Base-by-base conservation (phyloP, 2,888 invertebrate species). In the Sinohyriopsis cumingii region DNA sequence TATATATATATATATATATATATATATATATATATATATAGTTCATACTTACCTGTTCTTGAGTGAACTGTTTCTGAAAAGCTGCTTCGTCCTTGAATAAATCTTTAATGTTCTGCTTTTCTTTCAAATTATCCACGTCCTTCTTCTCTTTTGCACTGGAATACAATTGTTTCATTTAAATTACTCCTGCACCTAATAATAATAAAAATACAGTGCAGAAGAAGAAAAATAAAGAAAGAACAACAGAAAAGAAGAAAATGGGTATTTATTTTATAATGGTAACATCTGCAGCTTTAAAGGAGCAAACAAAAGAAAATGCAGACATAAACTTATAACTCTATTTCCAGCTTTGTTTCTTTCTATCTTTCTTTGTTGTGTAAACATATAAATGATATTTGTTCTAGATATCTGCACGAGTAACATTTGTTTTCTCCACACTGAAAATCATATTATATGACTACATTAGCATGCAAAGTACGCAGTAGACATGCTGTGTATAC, bases 101-200 rank as follows among this genome's bases (percentile, higher is more conserved):
- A 6, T 70, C 65, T 55, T 69, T 62, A 18, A 72, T 57, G 19
- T 63, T 57, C 33, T 64, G 54, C 12, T 53, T 88, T 24, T 75
- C 62, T n/a, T 77, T 65, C 68, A 82, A 64, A 64, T 90, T 88
- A 67, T 90, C 90, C 25, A 91, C 87, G 76, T 91, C 91, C 5
- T 85, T 84, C 69, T 88, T 89, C 71, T 91, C 90, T 69, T 90
- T 90, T 59, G 86, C 87, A 9, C 91, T 91, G 79, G 59, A 83
- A 72, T 3, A 53, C 3, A 63, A 53, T 53, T 20, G 20, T 18
- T n/a, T 33, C 7, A n/a, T 54, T 54, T 18, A 53, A 20, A 20
- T 54, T 63, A 20, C 53, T 33, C 12, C 7, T 53, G 53, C 45
- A 20, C 61, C 18, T 61, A 33, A 33, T 33, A 33, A 33, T 33